A percentile compares a stretch with the other conserved stretches of the same genome.
phyloP scores from a whole-genome alignment of 2,888 invertebrate genomes.

The Erebia ligea region DNA sequence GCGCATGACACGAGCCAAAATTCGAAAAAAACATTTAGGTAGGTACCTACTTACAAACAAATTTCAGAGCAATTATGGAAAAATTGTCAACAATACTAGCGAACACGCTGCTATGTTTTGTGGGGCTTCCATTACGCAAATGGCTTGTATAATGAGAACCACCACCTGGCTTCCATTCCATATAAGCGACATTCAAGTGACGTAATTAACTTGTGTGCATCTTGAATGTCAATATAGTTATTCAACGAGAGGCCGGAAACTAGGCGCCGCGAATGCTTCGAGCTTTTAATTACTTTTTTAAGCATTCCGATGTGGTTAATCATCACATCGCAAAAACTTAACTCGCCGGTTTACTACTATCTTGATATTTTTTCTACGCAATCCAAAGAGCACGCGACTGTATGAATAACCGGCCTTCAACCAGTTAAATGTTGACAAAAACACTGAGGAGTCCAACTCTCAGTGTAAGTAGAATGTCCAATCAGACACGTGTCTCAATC shows the following conservation, averaged over 20 bases:
- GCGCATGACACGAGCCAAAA: neutral
- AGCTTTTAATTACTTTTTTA: constrained; percentile 33
- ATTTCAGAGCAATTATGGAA: constrained; percentile 9
- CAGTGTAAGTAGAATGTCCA: neutral
- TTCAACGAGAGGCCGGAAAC: constrained; percentile 38
- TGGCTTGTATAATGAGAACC: constrained; percentile 39
- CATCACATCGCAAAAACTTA: constrained; percentile 25
- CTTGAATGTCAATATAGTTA: constrained; percentile 44
- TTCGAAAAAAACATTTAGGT: constrained; percentile 2
- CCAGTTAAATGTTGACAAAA: constrained; percentile 18
- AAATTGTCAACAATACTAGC: constrained; percentile 5
- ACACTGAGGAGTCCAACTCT: neutral
- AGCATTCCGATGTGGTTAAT: constrained; percentile 32
- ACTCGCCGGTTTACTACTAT: constrained; percentile 15
- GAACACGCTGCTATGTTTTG: constrained; percentile 18
- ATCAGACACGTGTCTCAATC: neutral
- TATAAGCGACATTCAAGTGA: constrained; percentile 44
- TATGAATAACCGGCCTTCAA: constrained; percentile 24
- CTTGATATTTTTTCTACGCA: constrained; percentile 22
- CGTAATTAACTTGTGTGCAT: constrained; percentile 43
- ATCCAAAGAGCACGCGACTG: constrained; percentile 31
- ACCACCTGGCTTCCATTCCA: constrained; percentile 47
- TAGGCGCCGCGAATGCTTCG: constrained; percentile 34
- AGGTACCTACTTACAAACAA: neutral
- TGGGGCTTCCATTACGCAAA: constrained; percentile 45